Percentiles rank a stretch among this genome's conserved stretches.
Evolutionary conservation across 2,797 vertebrate genomes (phyloP).

Genomic region (Lindbergichthys nudifrons): DNA sequence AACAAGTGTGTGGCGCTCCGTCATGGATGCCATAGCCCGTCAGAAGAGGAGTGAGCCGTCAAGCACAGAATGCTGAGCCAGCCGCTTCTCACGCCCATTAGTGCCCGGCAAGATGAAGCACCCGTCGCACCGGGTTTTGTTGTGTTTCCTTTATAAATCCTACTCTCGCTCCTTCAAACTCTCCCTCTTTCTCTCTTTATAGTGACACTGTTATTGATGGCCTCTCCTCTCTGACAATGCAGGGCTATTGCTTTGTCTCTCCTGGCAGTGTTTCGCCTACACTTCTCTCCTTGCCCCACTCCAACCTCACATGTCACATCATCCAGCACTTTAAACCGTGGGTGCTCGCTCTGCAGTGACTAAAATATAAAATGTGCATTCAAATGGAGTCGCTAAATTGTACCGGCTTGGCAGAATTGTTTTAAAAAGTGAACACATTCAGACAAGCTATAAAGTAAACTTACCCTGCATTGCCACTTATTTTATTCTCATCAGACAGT

Average conservation of each 20-base stretch:
- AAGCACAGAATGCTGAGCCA: conserved; percentile 71
- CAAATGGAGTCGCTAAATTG: conserved; percentile 31
- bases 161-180: conserved; percentile 58
- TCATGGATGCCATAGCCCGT: conserved; percentile 77
- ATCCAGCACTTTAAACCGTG: background rate
- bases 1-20: conserved; percentile 82
- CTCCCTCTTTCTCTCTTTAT: conserved; percentile 65
- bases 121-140: conserved; percentile 69
- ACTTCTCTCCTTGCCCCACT: conserved; percentile 33
- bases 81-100: conserved; percentile 72
- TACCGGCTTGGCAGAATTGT: conserved; percentile 19
- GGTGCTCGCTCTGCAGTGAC: conserved; percentile 22
- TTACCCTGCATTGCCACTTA: background rate
- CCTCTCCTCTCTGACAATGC: conserved; percentile 77
- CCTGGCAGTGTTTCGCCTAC: conserved; percentile 51
- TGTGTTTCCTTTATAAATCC: conserved; percentile 73
- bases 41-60: conserved; percentile 78
- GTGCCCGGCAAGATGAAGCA: conserved; percentile 76
- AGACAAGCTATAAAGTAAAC: conserved; percentile 25
- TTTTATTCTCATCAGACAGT: conserved; percentile 45
- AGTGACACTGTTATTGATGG: conserved; percentile 81
- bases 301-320: conserved; percentile 31
- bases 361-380: conserved; percentile 51
- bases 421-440: conserved; percentile 23
- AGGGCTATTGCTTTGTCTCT: conserved; percentile 70